A percentile compares a stretch with the other conserved stretches of the same genome.
Conservation (phyloP, 2,797 vertebrate genomes). For the Percopsis omiscomaycus region DNA sequence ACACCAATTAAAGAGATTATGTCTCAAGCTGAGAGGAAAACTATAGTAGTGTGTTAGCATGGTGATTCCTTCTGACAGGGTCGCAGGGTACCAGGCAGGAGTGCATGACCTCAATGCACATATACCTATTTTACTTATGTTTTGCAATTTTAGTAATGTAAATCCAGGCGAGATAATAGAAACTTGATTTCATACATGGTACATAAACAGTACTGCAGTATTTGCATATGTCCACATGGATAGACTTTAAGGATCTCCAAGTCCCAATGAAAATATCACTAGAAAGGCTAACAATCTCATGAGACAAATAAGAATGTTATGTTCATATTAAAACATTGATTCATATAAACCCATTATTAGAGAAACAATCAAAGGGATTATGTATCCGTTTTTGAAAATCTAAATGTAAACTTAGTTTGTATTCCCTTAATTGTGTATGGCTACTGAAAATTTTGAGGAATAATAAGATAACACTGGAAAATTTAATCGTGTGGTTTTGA, state of each 20-base stretch:
- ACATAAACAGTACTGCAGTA: neutral
- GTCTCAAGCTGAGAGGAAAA: conserved; percentile 89
- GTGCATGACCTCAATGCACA: conserved; percentile 78
- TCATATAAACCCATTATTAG: no score
- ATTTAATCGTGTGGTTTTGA: neutral
- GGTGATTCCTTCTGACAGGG: conserved; percentile 89
- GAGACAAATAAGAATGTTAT: neutral
- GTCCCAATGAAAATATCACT: neutral
- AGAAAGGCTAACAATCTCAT: conserved; percentile 2
- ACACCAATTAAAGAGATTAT: conserved; percentile 99
- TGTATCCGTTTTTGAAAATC: no score
- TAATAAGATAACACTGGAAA: neutral
- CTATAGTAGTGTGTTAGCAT: conserved; percentile 80
- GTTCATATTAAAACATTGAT: no score
- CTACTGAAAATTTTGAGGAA: no score
- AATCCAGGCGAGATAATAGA: neutral
- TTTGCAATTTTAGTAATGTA: neutral
- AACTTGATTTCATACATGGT: neutral
- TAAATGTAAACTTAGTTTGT: no score
- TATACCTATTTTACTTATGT: conserved; percentile 33
- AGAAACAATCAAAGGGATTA: no score
- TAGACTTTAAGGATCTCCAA: neutral
- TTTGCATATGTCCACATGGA: neutral
- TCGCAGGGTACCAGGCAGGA: conserved; percentile 82
- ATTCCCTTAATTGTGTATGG: no score